Evolutionary conservation across 2,797 vertebrate genomes (phyloP).

Genomic region (Naso thynnoides): DNA sequence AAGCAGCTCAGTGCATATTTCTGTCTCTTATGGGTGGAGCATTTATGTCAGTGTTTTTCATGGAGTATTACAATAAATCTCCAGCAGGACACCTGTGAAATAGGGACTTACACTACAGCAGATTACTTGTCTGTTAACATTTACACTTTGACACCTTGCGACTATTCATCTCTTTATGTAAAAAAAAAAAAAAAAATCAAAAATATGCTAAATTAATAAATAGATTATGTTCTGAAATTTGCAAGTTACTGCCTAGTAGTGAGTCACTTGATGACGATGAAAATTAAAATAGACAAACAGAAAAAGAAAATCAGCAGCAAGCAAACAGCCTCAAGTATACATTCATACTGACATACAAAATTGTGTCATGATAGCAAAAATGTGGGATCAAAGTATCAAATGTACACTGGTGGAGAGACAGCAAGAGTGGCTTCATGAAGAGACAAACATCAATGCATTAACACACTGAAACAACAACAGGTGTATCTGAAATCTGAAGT

Average conservation of each 20-base stretch:
- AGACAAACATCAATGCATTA: neutral
- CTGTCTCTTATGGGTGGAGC: conserved; percentile 2
- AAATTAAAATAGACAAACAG: neutral
- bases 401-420: conserved; percentile 11
- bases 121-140: neutral
- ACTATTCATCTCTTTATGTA: neutral
- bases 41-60: neutral
- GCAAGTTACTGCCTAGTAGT: neutral
- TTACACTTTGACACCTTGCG: neutral
- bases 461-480: conserved; percentile 36
- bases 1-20: neutral
- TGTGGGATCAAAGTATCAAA: conserved; percentile 37
- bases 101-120: neutral
- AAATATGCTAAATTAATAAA: neutral
- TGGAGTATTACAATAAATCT: neutral
- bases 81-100: too few relatives aligned
- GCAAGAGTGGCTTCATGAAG: conserved; percentile 14
- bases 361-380: neutral
- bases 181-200: neutral
- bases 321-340: neutral
- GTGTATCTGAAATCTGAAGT: conserved; percentile 28
- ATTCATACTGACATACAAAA: neutral
- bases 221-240: neutral
- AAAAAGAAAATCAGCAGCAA: neutral
- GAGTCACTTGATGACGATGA: neutral